Percentiles rank a stretch among this genome's conserved stretches.
Conservation (phyloP, 2,888 invertebrate species). For the Doris montereyensis region DNA sequence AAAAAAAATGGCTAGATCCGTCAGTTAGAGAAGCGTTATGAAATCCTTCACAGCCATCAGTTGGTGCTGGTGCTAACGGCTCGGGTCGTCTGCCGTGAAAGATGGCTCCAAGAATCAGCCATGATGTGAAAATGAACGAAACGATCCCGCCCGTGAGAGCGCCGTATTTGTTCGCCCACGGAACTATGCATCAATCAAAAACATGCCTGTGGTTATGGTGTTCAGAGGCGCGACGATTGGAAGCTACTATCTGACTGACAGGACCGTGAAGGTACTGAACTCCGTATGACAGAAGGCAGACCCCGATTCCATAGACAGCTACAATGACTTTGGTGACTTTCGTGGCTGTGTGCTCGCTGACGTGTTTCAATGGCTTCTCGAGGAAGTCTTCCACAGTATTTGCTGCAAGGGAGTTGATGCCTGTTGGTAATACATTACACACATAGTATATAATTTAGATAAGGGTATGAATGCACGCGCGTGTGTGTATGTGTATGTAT, state of each 20-base stretch:
- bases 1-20: too few relatives aligned
- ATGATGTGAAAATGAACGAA: constrained; percentile 31
- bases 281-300: constrained; percentile 49
- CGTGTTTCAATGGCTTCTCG: constrained; percentile 27
- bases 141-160: constrained; percentile 27
- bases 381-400: constrained; percentile 56
- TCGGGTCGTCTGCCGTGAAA: constrained; percentile 22
- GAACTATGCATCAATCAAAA: constrained; percentile 50
- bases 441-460: too few relatives aligned
- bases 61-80: background rate
- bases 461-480: too few relatives aligned
- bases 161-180: constrained; percentile 47
- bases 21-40: too few relatives aligned
- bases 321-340: constrained; percentile 51
- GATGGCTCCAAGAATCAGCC: constrained; percentile 16
- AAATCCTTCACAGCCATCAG: too few relatives aligned
- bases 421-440: constrained; percentile 50
- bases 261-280: constrained; percentile 49
- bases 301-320: constrained; percentile 47
- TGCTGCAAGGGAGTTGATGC: constrained; percentile 56
- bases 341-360: constrained; percentile 47
- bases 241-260: constrained; percentile 49
- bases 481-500: too few relatives aligned
- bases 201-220: constrained; percentile 53
- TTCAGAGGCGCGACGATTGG: constrained; percentile 51